Percentiles rank a stretch among this genome's conserved stretches.
phyloP scores from a whole-genome alignment of 2,797 vertebrate genomes.

The Myotis daubentonii region DNA sequence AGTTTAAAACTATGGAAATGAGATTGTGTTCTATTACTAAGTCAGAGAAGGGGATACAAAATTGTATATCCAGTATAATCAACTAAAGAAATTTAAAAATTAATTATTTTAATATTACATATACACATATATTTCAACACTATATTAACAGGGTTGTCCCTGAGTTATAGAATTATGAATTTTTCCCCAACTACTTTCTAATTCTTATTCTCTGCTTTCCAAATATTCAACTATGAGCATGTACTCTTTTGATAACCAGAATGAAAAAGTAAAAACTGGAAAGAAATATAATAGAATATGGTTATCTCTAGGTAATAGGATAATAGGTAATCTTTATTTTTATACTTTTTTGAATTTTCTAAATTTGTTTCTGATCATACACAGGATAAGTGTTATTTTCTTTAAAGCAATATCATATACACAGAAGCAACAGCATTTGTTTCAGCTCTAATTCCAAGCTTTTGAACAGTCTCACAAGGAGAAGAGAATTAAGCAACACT shows the following conservation, averaged over 20 bases:
- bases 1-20: slow-evolving; percentile 8
- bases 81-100: neutral
- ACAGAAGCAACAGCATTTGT: neutral
- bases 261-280: slow-evolving; percentile 4
- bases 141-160: neutral
- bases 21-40: slow-evolving; percentile 6
- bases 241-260: neutral
- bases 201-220: slow-evolving; percentile 36
- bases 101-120: neutral
- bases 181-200: slow-evolving; percentile 15
- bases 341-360: slow-evolving; percentile 38
- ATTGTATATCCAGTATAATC: neutral
- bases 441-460: slow-evolving; percentile 8
- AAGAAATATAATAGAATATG: slow-evolving; percentile 31
- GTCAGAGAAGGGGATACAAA: slow-evolving; percentile 6
- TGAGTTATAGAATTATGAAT: neutral
- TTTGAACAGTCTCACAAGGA: slow-evolving; percentile 1
- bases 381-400: neutral
- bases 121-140: neutral
- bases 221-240: neutral
- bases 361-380: slow-evolving; percentile 41
- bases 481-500: neutral
- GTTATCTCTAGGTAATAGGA: neutral
- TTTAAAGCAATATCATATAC: neutral
- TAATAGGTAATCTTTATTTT: slow-evolving; percentile 21